Evolutionary conservation across 2,888 invertebrate species (phyloP).

Genomic region (Dicyrtomina minuta): DNA sequence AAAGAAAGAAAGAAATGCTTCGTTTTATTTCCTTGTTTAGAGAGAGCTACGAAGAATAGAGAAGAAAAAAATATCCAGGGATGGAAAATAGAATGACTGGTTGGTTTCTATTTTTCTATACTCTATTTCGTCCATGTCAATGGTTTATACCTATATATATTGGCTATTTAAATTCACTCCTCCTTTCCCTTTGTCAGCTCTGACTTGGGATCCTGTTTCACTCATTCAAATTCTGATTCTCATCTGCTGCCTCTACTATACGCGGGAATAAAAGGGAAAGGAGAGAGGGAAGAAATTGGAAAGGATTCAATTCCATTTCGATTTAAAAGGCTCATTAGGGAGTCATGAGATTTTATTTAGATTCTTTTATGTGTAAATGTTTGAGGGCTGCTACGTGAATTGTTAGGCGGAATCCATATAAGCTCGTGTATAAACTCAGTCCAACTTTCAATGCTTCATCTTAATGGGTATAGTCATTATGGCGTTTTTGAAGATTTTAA

Average conservation of each 20-base stretch:
- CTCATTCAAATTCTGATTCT: background rate
- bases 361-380: too few species aligned
- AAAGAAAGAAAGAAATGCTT: background rate
- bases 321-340: slow-evolving; percentile 26
- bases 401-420: background rate
- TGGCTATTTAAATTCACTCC: slow-evolving; percentile 11
- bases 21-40: background rate
- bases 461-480: too few species aligned
- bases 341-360: slow-evolving; percentile 18
- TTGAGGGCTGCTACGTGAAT: background rate
- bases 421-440: too few species aligned
- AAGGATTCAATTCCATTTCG: slow-evolving; percentile 25
- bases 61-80: background rate
- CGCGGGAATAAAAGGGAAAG: background rate
- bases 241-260: too few species aligned
- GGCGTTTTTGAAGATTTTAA: too few species aligned
- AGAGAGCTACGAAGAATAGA: background rate
- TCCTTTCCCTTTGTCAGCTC: background rate
- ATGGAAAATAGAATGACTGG: background rate
- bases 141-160: background rate
- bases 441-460: too few species aligned
- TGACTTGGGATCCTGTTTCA: background rate
- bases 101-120: too few species aligned
- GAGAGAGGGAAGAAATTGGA: too few species aligned
- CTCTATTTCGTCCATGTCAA: too few species aligned